Evolutionary conservation across 2,113 vertebrate species (phyloP).

Genomic region (Pangasianodon hypophthalmus): DNA sequence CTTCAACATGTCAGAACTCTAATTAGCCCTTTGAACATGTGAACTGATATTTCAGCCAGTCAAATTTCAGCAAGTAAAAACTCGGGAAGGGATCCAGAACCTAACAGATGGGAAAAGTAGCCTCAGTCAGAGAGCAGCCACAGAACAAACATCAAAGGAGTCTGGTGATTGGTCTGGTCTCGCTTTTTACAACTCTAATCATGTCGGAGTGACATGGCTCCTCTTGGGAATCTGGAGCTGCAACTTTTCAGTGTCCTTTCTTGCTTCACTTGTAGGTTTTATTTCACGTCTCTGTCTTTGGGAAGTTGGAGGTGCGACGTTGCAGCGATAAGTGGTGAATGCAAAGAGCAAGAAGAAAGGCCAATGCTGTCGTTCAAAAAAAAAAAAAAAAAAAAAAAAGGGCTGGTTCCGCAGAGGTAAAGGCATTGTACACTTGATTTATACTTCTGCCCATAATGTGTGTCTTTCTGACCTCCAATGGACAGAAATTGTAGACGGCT

Average conservation of each 20-base stretch:
- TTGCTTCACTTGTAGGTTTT: neutral
- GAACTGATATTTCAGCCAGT: neutral
- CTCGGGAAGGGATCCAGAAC: neutral
- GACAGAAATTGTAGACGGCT: neutral
- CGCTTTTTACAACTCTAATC: slow-evolving; percentile 23
- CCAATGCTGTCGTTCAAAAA: neutral
- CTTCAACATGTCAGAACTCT: neutral
- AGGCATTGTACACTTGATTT: neutral
- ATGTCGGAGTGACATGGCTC: neutral
- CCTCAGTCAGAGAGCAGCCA: neutral
- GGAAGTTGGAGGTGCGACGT: neutral
- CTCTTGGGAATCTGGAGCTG: neutral
- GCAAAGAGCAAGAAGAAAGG: neutral
- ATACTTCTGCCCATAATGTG: neutral
- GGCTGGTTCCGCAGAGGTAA: neutral
- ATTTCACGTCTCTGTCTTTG: neutral
- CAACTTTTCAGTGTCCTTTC: neutral
- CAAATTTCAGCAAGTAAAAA: neutral
- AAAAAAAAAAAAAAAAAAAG: neutral
- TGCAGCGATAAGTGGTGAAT: neutral
- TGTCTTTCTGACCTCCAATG: neutral
- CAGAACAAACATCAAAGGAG: slow-evolving; percentile 28
- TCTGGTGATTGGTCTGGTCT: slow-evolving; percentile 12
- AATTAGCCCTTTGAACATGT: neutral
- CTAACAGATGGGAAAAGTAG: neutral